These are phyloP conservation scores for Cecidostiba fungosa DNA, from an alignment of 2,888 invertebrate species.

Conservation along the genomic window DNA sequence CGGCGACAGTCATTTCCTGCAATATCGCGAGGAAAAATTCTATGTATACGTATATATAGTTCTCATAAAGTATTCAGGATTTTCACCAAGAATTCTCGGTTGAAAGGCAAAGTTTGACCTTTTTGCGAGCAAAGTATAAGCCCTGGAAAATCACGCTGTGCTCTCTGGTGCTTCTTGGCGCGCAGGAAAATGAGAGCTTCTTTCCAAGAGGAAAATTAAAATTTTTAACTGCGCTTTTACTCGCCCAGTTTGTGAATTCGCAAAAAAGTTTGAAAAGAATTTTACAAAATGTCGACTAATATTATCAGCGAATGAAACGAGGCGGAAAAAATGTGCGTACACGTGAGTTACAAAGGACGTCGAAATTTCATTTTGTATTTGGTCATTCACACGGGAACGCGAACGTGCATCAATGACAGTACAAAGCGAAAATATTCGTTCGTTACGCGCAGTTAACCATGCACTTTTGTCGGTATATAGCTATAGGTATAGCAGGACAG, in stretches of 20 bases:
- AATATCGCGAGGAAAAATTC: constrained; percentile 20
- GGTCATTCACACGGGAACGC: background rate
- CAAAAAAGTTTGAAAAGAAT: background rate
- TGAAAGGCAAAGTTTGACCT: background rate
- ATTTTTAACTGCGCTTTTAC: too few species aligned
- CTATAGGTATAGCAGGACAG: background rate
- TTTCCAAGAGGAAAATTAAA: background rate
- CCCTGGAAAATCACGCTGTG: background rate
- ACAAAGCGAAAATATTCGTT: constrained; percentile 13
- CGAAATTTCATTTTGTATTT: background rate
- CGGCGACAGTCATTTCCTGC: constrained; percentile 3
- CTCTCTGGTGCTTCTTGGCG: too few species aligned
- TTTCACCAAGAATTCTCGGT: constrained; percentile 5
- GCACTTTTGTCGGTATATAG: background rate
- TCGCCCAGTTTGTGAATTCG: too few species aligned
- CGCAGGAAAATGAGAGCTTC: background rate
- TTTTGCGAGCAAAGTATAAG: background rate
- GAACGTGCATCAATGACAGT: background rate
- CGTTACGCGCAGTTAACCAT: constrained; percentile 35
- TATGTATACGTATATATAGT: constrained; percentile 32
- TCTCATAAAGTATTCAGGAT: constrained; percentile 25
- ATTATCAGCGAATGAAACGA: background rate
- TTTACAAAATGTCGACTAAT: background rate
- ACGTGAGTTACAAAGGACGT: background rate
- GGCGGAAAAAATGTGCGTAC: background rate